These are phyloP conservation scores for Serinus canaria DNA, from an alignment of 2,113 vertebrate species.

Conservation along the genomic window DNA sequence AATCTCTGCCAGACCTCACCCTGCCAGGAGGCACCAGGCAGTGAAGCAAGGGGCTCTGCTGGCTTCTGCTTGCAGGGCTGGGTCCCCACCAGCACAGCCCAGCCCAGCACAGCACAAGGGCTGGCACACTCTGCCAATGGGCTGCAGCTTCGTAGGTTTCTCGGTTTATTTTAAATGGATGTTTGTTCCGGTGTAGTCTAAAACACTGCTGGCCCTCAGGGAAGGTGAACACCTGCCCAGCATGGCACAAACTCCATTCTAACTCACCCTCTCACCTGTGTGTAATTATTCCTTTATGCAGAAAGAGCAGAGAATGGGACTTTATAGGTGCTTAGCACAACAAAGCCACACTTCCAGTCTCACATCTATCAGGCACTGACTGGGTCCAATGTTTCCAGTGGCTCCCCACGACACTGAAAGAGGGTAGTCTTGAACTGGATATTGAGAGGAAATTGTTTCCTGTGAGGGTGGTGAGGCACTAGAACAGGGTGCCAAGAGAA, in stretches of 20 bases:
- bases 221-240: neutral
- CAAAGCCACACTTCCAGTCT: neutral
- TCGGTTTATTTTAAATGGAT: neutral
- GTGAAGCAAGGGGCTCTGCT: accelerated
- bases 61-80: neutral
- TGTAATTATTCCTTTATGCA: neutral
- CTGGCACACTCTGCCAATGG: accelerated
- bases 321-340: neutral
- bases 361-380: neutral
- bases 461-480: neutral
- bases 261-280: neutral
- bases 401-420: neutral
- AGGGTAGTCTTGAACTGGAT: neutral
- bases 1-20: neutral
- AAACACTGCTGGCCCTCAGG: neutral
- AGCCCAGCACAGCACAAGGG: neutral
- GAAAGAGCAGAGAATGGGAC: neutral
- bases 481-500: neutral
- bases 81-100: neutral
- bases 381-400: neutral
- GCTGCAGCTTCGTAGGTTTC: neutral
- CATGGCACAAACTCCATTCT: neutral
- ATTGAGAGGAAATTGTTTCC: neutral
- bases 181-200: neutral
- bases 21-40: neutral